Percentiles rank a stretch among this genome's conserved stretches.
phyloP scores from a whole-genome alignment of 2,113 vertebrate species.

The Channa argus region DNA sequence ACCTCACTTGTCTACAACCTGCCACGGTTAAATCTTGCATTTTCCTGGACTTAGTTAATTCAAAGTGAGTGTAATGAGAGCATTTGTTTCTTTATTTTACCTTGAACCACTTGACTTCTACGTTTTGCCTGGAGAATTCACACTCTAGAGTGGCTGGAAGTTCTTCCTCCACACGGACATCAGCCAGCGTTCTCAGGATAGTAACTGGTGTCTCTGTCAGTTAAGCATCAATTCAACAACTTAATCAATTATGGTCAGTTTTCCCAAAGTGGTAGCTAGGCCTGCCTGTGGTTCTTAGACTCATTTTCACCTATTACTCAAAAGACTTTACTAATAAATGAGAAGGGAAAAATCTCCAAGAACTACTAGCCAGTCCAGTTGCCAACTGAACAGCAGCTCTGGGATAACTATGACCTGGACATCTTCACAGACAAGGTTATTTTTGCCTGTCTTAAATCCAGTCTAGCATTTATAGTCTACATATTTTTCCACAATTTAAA shows the following conservation, averaged over 20 bases:
- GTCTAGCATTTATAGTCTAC: too few relatives aligned
- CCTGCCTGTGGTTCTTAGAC: too few relatives aligned
- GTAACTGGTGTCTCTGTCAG: slow-evolving; percentile 89
- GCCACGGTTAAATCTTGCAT: not conserved
- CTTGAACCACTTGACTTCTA: slow-evolving; percentile 92
- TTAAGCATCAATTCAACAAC: slow-evolving; percentile 2
- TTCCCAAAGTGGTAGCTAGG: too few relatives aligned
- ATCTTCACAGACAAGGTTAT: too few relatives aligned
- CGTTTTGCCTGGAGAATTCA: slow-evolving; percentile 89
- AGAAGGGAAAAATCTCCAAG: too few relatives aligned
- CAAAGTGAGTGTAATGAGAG: not conserved
- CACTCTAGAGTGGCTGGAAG: slow-evolving; percentile 88
- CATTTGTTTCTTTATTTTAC: slow-evolving; percentile 70
- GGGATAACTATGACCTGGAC: too few relatives aligned
- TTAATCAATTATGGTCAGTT: not conserved
- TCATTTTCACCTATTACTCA: too few relatives aligned
- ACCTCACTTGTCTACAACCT: not conserved
- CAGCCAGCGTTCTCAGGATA: slow-evolving; percentile 83
- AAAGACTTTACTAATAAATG: too few relatives aligned
- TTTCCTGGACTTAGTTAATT: not conserved
- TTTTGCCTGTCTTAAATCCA: too few relatives aligned
- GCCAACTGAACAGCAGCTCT: too few relatives aligned
- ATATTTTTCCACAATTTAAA: too few relatives aligned
- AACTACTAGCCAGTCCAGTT: too few relatives aligned
- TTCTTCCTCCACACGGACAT: slow-evolving; percentile 87